Percentiles rank a stretch among this genome's conserved stretches.
Evolutionary conservation across 2,888 invertebrate genomes (phyloP).

Genomic region (Nymphalis urticae): DNA sequence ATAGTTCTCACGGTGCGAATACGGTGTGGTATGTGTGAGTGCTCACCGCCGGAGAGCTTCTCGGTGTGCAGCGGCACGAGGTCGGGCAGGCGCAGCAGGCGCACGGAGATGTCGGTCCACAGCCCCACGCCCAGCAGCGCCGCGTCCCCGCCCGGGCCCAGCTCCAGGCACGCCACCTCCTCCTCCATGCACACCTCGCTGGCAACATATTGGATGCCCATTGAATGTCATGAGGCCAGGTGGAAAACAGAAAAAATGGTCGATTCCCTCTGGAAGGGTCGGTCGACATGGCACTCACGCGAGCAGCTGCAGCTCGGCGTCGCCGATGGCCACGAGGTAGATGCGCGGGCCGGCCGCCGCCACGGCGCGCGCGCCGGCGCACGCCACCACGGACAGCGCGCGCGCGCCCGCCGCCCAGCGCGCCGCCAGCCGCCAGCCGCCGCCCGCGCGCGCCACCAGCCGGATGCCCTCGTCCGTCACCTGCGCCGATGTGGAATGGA

Average conservation of each 20-base stretch:
- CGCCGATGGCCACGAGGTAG: conserved; percentile 53
- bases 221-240: too few relatives aligned
- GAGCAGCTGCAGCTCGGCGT: conserved; percentile 31
- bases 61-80: conserved; percentile 92
- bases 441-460: conserved; percentile 62
- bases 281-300: conserved; percentile 10
- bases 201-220: conserved; percentile 4
- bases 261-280: too few relatives aligned
- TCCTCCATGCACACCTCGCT: conserved; percentile 90
- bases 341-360: conserved; percentile 93
- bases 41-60: conserved; percentile 89
- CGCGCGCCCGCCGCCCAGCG: conserved; percentile 87
- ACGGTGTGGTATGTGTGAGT: not conserved
- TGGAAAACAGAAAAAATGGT: too few relatives aligned
- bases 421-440: conserved; percentile 71
- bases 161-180: conserved; percentile 97
- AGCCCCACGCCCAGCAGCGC: conserved; percentile 94
- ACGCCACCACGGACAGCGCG: conserved; percentile 93
- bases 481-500: conserved; percentile 50
- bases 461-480: conserved; percentile 80
- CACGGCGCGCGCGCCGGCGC: conserved; percentile 89
- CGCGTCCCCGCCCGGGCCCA: conserved; percentile 88
- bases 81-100: conserved; percentile 90
- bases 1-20: too few relatives aligned
- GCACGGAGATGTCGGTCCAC: conserved; percentile 98